Percentiles rank a stretch among this genome's conserved stretches.
phyloP scores from a whole-genome alignment of 2,797 vertebrate species.

The Gallinago solitaria region DNA sequence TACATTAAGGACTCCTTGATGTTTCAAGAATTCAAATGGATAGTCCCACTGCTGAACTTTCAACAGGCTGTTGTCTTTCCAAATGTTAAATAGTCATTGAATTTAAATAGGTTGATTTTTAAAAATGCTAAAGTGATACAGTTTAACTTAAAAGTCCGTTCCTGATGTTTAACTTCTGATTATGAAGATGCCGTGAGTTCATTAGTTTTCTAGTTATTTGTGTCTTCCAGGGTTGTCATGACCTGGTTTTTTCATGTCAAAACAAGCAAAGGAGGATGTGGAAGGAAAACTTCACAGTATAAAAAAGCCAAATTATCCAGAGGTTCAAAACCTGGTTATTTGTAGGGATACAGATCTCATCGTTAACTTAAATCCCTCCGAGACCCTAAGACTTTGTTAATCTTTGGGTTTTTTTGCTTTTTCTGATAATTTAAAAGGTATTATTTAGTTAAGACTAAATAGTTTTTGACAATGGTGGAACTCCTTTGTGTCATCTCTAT shows the following conservation, averaged over 20 bases:
- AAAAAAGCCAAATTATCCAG: neutral
- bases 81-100: slow-evolving; percentile 3
- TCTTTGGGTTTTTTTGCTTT: rapidly evolving
- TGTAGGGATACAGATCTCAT: neutral
- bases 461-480: neutral
- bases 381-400: neutral
- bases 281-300: neutral
- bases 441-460: neutral
- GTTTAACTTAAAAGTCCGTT: neutral
- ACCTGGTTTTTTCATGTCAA: neutral
- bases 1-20: neutral
- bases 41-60: neutral
- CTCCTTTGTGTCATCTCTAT: neutral
- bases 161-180: slow-evolving; percentile 2
- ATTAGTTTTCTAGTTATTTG: neutral
- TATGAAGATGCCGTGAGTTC: neutral
- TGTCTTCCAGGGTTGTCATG: neutral
- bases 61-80: neutral
- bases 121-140: neutral
- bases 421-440: neutral
- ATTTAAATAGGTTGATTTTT: slow-evolving; percentile 8
- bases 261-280: neutral
- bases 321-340: neutral
- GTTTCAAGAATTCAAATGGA: neutral
- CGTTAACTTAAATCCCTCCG: neutral